These are phyloP conservation scores for Sebastolobus alascanus DNA, from an alignment of 2,797 vertebrate species.

Conservation along the genomic window DNA sequence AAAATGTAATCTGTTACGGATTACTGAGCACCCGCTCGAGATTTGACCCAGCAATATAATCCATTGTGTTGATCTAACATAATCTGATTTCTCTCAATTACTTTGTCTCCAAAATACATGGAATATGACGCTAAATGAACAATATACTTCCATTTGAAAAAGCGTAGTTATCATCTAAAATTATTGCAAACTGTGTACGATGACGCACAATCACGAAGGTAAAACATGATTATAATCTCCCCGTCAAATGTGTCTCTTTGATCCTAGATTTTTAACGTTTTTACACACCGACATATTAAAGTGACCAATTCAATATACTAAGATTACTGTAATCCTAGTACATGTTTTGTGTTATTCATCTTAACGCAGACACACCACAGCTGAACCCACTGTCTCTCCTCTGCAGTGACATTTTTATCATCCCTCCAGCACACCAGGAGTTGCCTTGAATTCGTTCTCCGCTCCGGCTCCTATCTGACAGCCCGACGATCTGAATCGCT, in stretches of 20 bases:
- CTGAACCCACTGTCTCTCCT: slow-evolving; percentile 54
- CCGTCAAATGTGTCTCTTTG: slow-evolving; percentile 44
- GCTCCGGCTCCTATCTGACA: slow-evolving; percentile 62
- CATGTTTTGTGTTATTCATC: slow-evolving; percentile 47
- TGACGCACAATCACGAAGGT: slow-evolving; percentile 23
- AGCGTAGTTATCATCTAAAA: slow-evolving; percentile 17
- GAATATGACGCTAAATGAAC: slow-evolving; percentile 72
- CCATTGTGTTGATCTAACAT: slow-evolving; percentile 83
- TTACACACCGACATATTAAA: slow-evolving; percentile 45
- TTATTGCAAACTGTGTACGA: slow-evolving; percentile 5
- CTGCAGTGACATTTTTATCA: slow-evolving; percentile 72
- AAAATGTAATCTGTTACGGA: slow-evolving; percentile 84
- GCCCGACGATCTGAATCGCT: slow-evolving; percentile 60
- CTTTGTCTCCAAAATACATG: slow-evolving; percentile 76
- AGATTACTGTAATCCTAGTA: slow-evolving; percentile 57
- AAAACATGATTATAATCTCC: slow-evolving; percentile 17
- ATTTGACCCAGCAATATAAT: slow-evolving; percentile 82
- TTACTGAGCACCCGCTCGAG: slow-evolving; percentile 78
- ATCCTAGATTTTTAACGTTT: slow-evolving; percentile 47
- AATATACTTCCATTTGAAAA: slow-evolving; percentile 51
- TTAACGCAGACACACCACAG: slow-evolving; percentile 41
- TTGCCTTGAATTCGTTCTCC: slow-evolving; percentile 62
- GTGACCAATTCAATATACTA: slow-evolving; percentile 56
- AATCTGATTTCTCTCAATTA: slow-evolving; percentile 83
- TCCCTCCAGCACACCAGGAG: slow-evolving; percentile 67